Percentiles rank a stretch among this genome's conserved stretches.
Conservation (phyloP, 2,113 vertebrate species). For the Copsychus sechellarum region DNA sequence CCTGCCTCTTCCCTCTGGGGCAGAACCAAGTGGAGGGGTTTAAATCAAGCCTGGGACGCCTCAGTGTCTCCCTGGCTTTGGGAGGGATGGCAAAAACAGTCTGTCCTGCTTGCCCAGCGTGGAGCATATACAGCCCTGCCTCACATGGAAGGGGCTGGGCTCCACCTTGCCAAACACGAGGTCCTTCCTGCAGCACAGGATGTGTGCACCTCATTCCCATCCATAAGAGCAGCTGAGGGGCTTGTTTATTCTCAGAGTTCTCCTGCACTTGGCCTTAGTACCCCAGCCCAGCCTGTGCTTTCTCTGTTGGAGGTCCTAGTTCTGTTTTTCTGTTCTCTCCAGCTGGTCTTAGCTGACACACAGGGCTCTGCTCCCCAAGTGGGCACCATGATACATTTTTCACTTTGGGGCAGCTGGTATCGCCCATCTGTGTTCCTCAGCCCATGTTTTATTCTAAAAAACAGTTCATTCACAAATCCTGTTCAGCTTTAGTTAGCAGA, state of each 20-base stretch:
- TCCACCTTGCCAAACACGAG: rapidly evolving
- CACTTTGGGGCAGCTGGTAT: not conserved
- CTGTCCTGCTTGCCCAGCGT: rapidly evolving
- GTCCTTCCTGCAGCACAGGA: not conserved
- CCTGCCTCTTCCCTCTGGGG: not conserved
- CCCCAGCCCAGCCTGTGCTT: not conserved
- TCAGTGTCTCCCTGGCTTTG: not conserved
- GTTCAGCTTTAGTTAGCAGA: not conserved
- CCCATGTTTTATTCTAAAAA: not conserved
- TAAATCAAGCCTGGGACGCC: not conserved
- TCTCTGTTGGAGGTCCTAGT: not conserved
- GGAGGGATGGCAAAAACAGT: not conserved
- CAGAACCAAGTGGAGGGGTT: rapidly evolving
- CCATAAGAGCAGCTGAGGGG: not conserved
- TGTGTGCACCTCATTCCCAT: rapidly evolving
- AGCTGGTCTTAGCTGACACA: not conserved
- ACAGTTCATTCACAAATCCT: not conserved
- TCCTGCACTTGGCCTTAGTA: not conserved
- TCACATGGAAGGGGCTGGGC: rapidly evolving
- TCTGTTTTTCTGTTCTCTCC: not conserved
- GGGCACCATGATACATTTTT: not conserved
- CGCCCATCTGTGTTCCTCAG: not conserved
- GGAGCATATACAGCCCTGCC: not conserved
- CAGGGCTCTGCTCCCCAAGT: not conserved
- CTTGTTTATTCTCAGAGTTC: rapidly evolving